A percentile compares a stretch with the other conserved stretches of the same genome.
These are phyloP conservation scores for Stichodactyla helianthus DNA, from an alignment of 64 coral and sea anemone species.

Conservation along the genomic window DNA sequence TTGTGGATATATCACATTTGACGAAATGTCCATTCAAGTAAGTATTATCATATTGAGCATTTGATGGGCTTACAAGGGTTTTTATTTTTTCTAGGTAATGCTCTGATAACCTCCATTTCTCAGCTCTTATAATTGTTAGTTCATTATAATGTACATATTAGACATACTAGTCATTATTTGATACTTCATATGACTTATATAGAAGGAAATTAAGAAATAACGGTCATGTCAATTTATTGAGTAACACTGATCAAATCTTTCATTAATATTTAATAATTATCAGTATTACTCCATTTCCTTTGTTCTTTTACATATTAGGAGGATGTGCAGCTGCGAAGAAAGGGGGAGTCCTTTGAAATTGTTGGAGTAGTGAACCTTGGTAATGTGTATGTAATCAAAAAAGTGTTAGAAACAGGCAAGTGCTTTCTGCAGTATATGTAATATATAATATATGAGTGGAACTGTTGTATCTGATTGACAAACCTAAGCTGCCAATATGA, in stretches of 20 bases:
- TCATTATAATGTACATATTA: no score
- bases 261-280: neutral
- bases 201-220: no score
- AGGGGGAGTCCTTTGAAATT: slow-evolving; percentile 25
- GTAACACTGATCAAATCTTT: no score
- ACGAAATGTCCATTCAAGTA: slow-evolving; percentile 29
- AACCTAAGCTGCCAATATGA: no score
- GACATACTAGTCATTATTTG: no score
- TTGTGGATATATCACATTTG: slow-evolving; percentile 36
- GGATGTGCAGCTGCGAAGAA: neutral
- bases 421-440: neutral
- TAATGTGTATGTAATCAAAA: neutral
- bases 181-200: no score
- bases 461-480: no score
- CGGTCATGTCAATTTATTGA: no score
- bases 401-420: slow-evolving; percentile 8
- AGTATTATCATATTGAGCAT: neutral
- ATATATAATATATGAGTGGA: no score
- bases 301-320: neutral
- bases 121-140: neutral
- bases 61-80: no score
- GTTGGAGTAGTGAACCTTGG: slow-evolving; percentile 51
- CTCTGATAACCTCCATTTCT: neutral
- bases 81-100: neutral
- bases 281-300: neutral